Conservation (phyloP, 2,888 invertebrate species). For the Phortica okadai region DNA sequence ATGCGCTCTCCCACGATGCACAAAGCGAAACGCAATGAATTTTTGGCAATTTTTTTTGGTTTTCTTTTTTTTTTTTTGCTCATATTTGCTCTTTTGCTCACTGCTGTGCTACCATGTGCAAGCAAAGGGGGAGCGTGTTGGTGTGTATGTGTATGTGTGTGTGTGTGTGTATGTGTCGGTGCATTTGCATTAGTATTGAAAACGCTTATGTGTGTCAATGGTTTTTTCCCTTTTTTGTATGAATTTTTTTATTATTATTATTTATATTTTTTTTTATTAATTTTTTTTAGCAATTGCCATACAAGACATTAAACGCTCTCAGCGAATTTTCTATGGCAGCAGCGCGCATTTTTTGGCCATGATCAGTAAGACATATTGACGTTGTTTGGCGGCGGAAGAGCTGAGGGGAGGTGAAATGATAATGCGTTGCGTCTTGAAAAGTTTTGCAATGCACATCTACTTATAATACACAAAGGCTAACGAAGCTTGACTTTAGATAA, state of each 20-base stretch:
- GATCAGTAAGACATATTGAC: not conserved
- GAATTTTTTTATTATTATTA: not conserved
- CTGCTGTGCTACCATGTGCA: not conserved
- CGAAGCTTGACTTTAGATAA: not conserved
- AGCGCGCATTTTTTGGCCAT: not conserved
- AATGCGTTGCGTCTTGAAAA: no score
- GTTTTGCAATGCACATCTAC: no score
- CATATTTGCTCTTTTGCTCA: not conserved
- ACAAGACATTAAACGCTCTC: not conserved
- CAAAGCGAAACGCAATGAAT: not conserved
- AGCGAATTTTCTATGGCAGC: not conserved
- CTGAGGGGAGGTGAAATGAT: no score
- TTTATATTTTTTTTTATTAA: not conserved
- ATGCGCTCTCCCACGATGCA: constrained; percentile 17
- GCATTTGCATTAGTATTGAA: not conserved
- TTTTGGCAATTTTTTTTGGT: not conserved
- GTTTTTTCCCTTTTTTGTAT: not conserved
- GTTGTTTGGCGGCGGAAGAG: no score
- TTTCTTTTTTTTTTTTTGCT: not conserved
- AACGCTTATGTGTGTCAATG: not conserved
- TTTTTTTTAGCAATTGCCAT: not conserved
- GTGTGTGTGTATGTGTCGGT: not conserved
- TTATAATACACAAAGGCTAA: no score
- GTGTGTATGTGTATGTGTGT: no score
- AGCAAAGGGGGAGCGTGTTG: not conserved